Evolutionary conservation across 2,113 vertebrate species (phyloP).

Genomic region (Solea solea): DNA sequence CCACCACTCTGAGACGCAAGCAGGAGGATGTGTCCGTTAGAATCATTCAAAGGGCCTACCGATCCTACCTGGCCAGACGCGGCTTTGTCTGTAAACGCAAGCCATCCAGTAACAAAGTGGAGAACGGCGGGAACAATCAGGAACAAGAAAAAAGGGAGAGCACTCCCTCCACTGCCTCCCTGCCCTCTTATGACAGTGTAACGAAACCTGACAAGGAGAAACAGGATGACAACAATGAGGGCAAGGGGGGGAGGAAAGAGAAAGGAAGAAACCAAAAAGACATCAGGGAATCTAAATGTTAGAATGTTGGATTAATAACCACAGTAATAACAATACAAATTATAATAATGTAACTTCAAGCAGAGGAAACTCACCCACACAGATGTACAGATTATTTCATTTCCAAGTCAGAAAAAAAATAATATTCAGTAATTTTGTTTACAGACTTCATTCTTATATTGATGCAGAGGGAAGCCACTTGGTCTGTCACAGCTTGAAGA

Average conservation of each 20-base stretch:
- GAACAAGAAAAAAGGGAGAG: constrained; percentile 95
- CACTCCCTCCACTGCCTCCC: constrained; percentile 95
- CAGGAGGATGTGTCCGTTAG: constrained; percentile 94
- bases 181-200: constrained; percentile 98
- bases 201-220: constrained; percentile 99
- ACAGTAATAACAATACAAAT: constrained; percentile 76
- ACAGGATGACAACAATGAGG: constrained; percentile 90
- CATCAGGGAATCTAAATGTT: constrained; percentile 96
- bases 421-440: constrained; percentile 88
- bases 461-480: constrained; percentile 80
- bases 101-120: constrained; percentile 85
- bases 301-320: constrained; percentile 73
- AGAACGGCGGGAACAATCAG: constrained; percentile 90
- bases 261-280: constrained; percentile 93
- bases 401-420: constrained; percentile 85
- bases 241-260: constrained; percentile 89
- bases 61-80: constrained; percentile 84
- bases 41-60: constrained; percentile 94
- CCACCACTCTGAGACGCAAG: constrained; percentile 95
- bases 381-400: constrained; percentile 86
- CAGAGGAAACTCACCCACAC: constrained; percentile 81
- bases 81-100: constrained; percentile 89
- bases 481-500: constrained; percentile 81
- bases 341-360: constrained; percentile 80
- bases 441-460: constrained; percentile 91